Evolutionary conservation across 2,113 vertebrate species (phyloP), one percentile per base, ranked within the genome.

Genomic region (Hydrolagus affinis): DNA sequence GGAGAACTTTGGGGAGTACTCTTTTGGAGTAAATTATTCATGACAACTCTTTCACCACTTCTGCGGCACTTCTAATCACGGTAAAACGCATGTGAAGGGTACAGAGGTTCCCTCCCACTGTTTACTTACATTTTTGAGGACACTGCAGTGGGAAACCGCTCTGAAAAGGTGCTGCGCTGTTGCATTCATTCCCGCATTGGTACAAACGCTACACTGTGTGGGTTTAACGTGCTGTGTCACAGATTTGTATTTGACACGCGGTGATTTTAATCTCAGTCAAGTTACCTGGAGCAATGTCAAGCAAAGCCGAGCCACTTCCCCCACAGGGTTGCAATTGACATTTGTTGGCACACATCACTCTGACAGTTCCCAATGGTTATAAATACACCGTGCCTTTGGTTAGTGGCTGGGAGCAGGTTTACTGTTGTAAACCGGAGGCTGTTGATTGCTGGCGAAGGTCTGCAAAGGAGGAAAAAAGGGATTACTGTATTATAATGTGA

Each of bases 71-170:
- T 7, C 66, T 68, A 70, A 70, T 10, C 21, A 70, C 19, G 23
- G 23, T 70, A 70, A 70, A 70, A 70, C 21, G 17, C 6, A 70
- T 70, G 9, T 23, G 19, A 70, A 70, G 7, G 23, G 1, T 23
- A 70, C n/a, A 23, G 23, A 10, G n/a, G 21, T 70, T 70, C 23
- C 21, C 69, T 44, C 44, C 44, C 44, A 44, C 69, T n/a, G 69
- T 70, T 70, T 70, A 70, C 23, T 70, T 70, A 70, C 69, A 70
- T 70, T 70, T 44, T 70, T n/a, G 69, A 70, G 69, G 23, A 70
- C 21, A 70, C n/a, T 23, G n/a, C 11, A 70, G 66, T 69, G 66
- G 15, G 8, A 70, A 23, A 21, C 19, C 15, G 66, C 15, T 7
- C 0, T 3, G 69, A 9, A 23, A 4, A 11, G n/a, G 4, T 2